phyloP scores from a whole-genome alignment of 1,140 invertebrate genomes.

The Musca vetustissima region DNA sequence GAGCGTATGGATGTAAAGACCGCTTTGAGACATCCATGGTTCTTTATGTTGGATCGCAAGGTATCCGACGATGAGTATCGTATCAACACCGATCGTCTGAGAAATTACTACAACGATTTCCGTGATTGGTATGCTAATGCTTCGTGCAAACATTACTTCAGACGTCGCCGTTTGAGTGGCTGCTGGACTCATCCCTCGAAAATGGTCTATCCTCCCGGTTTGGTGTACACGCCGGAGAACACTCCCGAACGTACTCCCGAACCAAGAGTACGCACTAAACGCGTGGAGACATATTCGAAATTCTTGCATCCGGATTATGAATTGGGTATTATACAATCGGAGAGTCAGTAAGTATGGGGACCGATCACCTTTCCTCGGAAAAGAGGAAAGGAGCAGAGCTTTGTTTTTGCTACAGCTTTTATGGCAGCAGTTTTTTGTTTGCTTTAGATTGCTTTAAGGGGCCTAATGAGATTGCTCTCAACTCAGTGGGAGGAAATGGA shows the following conservation, averaged over 20 bases:
- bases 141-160: slow-evolving; percentile 82
- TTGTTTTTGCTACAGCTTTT: neutral
- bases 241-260: slow-evolving; percentile 63
- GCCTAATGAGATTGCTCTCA: neutral
- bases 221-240: slow-evolving; percentile 73
- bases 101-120: slow-evolving; percentile 75
- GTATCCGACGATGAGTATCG: slow-evolving; percentile 64
- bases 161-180: slow-evolving; percentile 74
- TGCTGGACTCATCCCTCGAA: slow-evolving; percentile 88
- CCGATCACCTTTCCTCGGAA: too few species aligned
- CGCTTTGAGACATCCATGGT: slow-evolving; percentile 85
- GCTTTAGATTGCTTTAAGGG: neutral
- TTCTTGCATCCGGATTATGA: slow-evolving; percentile 82
- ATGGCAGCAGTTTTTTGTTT: neutral
- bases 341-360: slow-evolving; percentile 78
- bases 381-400: too few species aligned
- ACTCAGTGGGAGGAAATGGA: neutral
- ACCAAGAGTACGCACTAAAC: slow-evolving; percentile 59
- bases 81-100: slow-evolving; percentile 74
- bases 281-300: slow-evolving; percentile 71
- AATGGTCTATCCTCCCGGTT: slow-evolving; percentile 90
- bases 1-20: slow-evolving; percentile 76
- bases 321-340: slow-evolving; percentile 75
- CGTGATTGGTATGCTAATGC: slow-evolving; percentile 89
- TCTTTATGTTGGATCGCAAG: slow-evolving; percentile 70